phyloP scores from a whole-genome alignment of 2,888 invertebrate species.

The Eudasyphora cyanicolor region DNA sequence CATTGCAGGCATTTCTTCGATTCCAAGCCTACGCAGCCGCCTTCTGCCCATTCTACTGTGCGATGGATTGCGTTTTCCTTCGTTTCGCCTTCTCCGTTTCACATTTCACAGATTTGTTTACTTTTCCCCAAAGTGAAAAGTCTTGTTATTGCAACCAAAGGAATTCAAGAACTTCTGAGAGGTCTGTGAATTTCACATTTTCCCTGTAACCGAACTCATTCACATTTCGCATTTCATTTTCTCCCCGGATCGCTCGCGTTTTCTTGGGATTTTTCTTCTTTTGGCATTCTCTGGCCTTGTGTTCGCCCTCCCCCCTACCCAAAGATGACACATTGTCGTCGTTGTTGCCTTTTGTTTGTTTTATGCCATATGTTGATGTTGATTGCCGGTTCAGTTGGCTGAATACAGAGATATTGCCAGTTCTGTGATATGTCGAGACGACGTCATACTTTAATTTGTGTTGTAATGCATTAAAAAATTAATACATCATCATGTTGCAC shows the following conservation, averaged over 20 bases:
- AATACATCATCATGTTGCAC: slow-evolving; percentile 59
- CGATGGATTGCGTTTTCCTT: slow-evolving; percentile 27
- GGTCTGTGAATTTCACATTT: slow-evolving; percentile 29
- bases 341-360: slow-evolving; percentile 4
- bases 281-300: slow-evolving; percentile 28
- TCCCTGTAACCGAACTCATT: slow-evolving; percentile 27
- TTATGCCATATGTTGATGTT: slow-evolving; percentile 52
- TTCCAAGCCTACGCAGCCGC: slow-evolving; percentile 13
- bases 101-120: slow-evolving; percentile 30
- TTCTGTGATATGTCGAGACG: slow-evolving; percentile 57
- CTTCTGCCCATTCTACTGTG: slow-evolving; percentile 34
- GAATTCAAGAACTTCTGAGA: slow-evolving; percentile 55
- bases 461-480: slow-evolving; percentile 62
- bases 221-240: slow-evolving; percentile 26
- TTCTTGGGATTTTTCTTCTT: slow-evolving; percentile 32
- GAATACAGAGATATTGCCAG: neutral
- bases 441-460: slow-evolving; percentile 59
- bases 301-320: no score
- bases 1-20: slow-evolving; percentile 28
- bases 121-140: slow-evolving; percentile 58
- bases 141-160: slow-evolving; percentile 60
- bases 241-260: no score
- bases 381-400: slow-evolving; percentile 55
- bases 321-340: slow-evolving; percentile 36
- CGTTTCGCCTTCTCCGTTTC: neutral